Conservation (phyloP, 2,797 vertebrate genomes). For the Salmo trutta region DNA sequence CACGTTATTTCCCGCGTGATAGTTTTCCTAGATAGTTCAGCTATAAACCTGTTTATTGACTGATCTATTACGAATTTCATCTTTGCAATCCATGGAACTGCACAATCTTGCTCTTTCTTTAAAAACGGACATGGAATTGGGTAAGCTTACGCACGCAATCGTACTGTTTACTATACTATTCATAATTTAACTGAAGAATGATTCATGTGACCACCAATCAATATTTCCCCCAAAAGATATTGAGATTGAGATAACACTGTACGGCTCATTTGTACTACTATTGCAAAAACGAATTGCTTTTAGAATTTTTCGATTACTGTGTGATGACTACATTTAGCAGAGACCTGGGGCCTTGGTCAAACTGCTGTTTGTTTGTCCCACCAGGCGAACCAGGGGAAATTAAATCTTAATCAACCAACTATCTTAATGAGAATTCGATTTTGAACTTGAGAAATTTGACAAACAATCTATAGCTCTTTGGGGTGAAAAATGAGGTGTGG, state of each 20-base stretch:
- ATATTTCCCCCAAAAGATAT: background rate
- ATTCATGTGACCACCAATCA: background rate
- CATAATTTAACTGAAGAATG: background rate
- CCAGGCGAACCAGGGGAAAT: slow-evolving; percentile 30
- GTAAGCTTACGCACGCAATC: background rate
- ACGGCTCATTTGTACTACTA: slow-evolving; percentile 27
- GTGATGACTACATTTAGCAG: slow-evolving; percentile 3
- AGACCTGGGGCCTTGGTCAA: background rate
- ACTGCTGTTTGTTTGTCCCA: background rate
- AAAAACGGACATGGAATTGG: background rate
- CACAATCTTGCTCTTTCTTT: background rate
- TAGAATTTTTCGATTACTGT: slow-evolving; percentile 20
- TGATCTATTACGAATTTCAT: background rate
- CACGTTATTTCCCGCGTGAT: background rate
- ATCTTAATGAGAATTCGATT: slow-evolving; percentile 46
- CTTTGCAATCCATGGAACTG: background rate
- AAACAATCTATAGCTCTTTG: slow-evolving; percentile 51
- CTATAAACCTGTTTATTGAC: background rate
- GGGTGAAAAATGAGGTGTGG: slow-evolving; percentile 46
- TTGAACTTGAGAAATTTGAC: slow-evolving; percentile 53
- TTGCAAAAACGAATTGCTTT: slow-evolving; percentile 38
- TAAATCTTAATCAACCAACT: slow-evolving; percentile 45
- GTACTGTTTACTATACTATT: background rate
- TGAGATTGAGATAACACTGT: background rate
- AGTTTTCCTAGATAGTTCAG: background rate